Base-by-base conservation (phyloP, 2,888 invertebrate genomes). In the Byasa hedistus region DNA sequence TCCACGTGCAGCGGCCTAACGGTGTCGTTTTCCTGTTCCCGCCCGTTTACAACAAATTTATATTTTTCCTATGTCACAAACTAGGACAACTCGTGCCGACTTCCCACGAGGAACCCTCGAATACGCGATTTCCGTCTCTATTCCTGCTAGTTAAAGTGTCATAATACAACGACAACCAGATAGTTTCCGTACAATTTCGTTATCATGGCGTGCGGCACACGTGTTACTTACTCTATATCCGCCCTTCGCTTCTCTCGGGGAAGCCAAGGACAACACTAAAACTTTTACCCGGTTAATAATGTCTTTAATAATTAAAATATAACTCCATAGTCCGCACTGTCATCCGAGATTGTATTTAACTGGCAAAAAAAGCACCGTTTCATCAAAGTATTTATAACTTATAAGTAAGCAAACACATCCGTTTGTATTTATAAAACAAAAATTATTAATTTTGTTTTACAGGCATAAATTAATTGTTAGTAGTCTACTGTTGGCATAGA, bases 151-250 rank as follows among this genome's bases (percentile, higher is more conserved):
- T 55, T 69, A 70, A 23, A 62, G 61, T 61, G 58, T 21, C 15
- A n/a, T 32, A 23, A 36, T 27, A 61, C 57, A 48, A 21, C 3
- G 52, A 52, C 52, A 21, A 3, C 52, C 10, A 70, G 72, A 56
- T 66, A 64, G 73, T 72, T 71, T 69, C 73, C 69, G 70, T 48
- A 58, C 54, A 58, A 54, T 23, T 44, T 80, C 79, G 83, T 86
- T 87, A 87, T 88, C 87, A 80, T 77, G 76, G 83, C 81, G 78
- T 87, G 87, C 79, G 81, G 74, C 79, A 79, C 88, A 89, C 87
- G 88, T 89, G 87, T 85, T 82, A 75, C 78, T 72, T 73, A 76
- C 78, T 81, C 80, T 83, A 84, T 82, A 86, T 89, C 89, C 89
- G 89, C 86, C 87, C 88, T 84, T 84, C 81, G 80, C 80, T 82